phyloP scores from a whole-genome alignment of 2,888 invertebrate species.

The Listrodromus nycthemerus region DNA sequence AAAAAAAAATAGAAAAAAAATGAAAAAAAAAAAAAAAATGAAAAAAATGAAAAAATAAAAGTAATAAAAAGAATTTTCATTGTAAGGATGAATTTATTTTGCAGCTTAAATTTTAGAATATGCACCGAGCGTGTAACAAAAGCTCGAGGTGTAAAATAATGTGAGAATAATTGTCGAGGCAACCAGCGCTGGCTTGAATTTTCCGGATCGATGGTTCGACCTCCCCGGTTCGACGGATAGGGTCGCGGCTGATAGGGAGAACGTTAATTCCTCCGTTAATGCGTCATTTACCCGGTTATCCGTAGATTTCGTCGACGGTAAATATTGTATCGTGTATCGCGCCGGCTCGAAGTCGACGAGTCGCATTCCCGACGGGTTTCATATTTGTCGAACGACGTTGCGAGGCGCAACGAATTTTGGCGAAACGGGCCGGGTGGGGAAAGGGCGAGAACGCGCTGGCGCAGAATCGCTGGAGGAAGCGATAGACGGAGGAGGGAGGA shows the following conservation, averaged over 20 bases:
- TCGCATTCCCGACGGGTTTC: background rate
- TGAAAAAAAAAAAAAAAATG: no score
- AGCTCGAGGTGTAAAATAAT: no score
- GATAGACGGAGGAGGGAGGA: conserved; percentile 3
- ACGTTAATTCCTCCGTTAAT: background rate
- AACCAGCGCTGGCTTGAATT: background rate
- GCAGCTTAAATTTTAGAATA: no score
- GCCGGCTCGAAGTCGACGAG: background rate
- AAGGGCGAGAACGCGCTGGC: background rate
- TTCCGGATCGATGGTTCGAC: background rate
- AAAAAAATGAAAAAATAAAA: no score
- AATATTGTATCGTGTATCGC: conserved; percentile 8
- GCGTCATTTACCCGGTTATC: conserved; percentile 27
- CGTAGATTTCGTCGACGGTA: background rate
- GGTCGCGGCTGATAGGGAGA: background rate
- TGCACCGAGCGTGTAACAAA: no score
- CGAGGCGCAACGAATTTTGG: background rate
- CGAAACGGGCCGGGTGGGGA: background rate
- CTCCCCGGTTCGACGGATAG: background rate
- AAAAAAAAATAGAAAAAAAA: background rate
- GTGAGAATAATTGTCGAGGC: background rate
- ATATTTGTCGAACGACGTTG: background rate
- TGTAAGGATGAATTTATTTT: no score
- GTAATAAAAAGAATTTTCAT: no score
- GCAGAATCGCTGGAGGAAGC: background rate